Evolutionary conservation across 2,888 invertebrate species (phyloP), one percentile per base, ranked within the genome.

Genomic region (Tiliacea aurago): DNA sequence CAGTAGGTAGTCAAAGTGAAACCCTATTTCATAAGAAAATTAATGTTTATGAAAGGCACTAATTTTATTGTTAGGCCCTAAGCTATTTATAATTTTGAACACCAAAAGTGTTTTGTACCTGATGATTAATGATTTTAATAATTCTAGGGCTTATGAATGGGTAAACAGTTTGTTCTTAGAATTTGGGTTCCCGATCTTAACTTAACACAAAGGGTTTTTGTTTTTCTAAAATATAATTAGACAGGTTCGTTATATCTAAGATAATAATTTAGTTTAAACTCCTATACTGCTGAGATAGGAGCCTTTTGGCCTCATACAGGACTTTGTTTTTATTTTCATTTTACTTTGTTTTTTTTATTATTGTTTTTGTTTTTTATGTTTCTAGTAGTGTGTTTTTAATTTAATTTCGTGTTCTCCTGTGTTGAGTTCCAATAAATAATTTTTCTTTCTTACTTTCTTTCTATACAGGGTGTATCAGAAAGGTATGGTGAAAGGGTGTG

Each of bases 91-190:
- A 66, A 76, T 63, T 70, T 70, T 80, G 59, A 64, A 72, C 69
- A 76, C 68, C 68, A 68, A 74, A 81, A 73, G 41, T 68, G 68
- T 84, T 80, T 75, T 74, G 73, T 83, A 69, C n/a, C 53, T 73
- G 11, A 69, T 84, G 84, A 85, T 86, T 84, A 84, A 85, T 84
- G 67, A 66, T 76, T 78, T 79, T 86, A 81, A 85, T 86, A 76
- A 73, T 86, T 85, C 70, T 72, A 78, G 59, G 65, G 71, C 53
- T 77, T 70, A 70, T 77, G 70, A 86, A 81, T 78, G 67, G 65
- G 70, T 78, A 72, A 73, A 69, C 69, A 79, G 61, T 74, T 80
- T 74, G 66, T 77, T 78, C 51, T 73, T 69, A 69, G 63, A 82
- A 68, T 62, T 63, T 51, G 23, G 61, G 59, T 43, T 58, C 70